Evolutionary conservation across 2,888 invertebrate genomes (phyloP), one percentile per base, ranked within the genome.

Genomic region (Dascillus cervinus): DNA sequence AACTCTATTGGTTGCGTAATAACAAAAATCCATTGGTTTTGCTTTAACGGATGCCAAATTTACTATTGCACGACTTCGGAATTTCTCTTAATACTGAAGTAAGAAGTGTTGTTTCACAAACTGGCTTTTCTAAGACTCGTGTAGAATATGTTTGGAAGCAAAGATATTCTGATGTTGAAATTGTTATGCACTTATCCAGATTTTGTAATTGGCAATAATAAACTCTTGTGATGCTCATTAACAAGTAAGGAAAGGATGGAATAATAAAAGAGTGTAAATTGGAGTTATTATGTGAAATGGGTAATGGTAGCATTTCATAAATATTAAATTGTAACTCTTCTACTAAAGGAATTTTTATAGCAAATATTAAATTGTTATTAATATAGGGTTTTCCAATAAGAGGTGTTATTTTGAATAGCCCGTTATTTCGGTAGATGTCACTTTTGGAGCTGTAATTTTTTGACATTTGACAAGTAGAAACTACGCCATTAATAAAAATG

Each of bases 101-200:
- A 9, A 11, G 15, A 4, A 25, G 10, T 2, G 3, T 2, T 11
- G 25, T 25, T 25, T 25, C 13, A 11, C 25, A 25, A n/a, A 25
- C 15, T 5, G 25, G 25, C 15, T 25, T 25, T 25, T 10, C n/a
- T 6, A n/a, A n/a, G n/a, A n/a, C n/a, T n/a, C n/a, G n/a, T n/a
- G n/a, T n/a, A n/a, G n/a, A n/a, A n/a, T n/a, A n/a, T 25, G 13
- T 13, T 25, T 11, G 9, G 11, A 14, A 4, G n/a, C 2, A 12
- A 8, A 2, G 6, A 5, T 13, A 25, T 3, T 11, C 15, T 5
- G 4, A 9, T 8, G 15, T 15, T 14, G 4, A 25, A n/a, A 25
- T 3, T 3, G 11, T 25, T 5, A 10, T 25, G 15, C 13, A 25
- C 9, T 25, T 11, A 3, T 13, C 8, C 8, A 25, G 3, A 25